Evolutionary conservation across 2,797 vertebrate genomes (phyloP), one percentile per base, ranked within the genome.

Genomic region (Acipenser oxyrinchus): DNA sequence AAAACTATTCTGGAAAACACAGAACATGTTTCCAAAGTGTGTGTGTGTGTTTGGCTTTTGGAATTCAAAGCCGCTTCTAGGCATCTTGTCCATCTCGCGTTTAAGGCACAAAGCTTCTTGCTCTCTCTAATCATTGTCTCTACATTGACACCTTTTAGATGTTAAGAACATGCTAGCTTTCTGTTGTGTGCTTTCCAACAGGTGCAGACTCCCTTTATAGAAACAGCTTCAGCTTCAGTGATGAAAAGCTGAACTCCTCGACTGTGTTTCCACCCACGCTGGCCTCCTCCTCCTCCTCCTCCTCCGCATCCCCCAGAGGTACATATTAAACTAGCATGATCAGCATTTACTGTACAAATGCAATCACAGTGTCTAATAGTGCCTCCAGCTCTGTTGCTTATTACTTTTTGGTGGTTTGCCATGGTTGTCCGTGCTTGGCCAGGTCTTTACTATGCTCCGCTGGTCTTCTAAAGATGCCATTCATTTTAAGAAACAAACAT

Each of bases 211-310:
- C 92, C 0, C 89, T 96, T 18, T 93, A 86, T 75, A 92, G 95
- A 74, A 93, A 92, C 76, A 97, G 95, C 81, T 93, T 96, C 82
- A 95, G 92, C 76, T 92, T 94, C 81, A 97, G 95, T 4, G 94
- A 98, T 10, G 95, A 98, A 85, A 92, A 95, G 68, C 89, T 98
- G 10, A 93, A 95, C 80, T 95, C 92, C n/a, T 91, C 93, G 10
- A 86, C 86, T 1, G 77, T 83, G 1, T 83, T 90, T n/a, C 80
- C 87, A 2, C 87, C 91, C 0, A 78, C 84, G 64, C 69, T 85
- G 72, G 77, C 77, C 50, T 86, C 92, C 18, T 18, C 18, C 1
- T 18, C 18, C 18, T 18, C n/a, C 11, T n/a, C 92, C 2, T 66
- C 87, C 1, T 80, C 86, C 2, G 77, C 84, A 72, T 90, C 92